These are phyloP conservation scores for Campoletis raptor DNA, from an alignment of 2,888 invertebrate species.

Conservation along the genomic window DNA sequence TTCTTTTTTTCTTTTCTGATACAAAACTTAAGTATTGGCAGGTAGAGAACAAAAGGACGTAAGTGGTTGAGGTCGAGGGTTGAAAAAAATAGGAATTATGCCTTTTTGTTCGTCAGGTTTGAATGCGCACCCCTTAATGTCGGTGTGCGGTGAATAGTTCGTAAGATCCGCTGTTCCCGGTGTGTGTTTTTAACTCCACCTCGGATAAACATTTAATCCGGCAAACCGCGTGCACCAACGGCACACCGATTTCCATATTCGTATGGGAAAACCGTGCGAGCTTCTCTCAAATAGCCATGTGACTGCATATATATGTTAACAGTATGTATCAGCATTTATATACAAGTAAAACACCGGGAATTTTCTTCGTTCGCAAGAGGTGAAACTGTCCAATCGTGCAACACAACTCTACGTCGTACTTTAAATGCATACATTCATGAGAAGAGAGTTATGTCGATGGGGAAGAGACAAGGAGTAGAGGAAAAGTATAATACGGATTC, in stretches of 20 bases:
- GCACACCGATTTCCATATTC: conserved; percentile 75
- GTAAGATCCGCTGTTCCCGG: conserved; percentile 49
- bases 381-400: conserved; percentile 55
- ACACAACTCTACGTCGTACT: conserved; percentile 21
- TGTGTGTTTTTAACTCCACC: conserved; percentile 52
- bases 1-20: neutral
- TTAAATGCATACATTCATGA: conserved; percentile 41
- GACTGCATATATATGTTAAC: neutral
- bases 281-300: conserved; percentile 47
- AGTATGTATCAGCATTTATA: conserved; percentile 10
- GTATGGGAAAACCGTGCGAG: conserved; percentile 72
- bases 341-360: conserved; percentile 23
- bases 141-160: conserved; percentile 36
- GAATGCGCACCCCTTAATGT: conserved; percentile 22
- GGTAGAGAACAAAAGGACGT: conserved; percentile 14
- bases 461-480: neutral
- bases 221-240: conserved; percentile 45
- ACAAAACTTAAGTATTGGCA: conserved; percentile 6
- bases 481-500: neutral
- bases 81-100: conserved; percentile 3
- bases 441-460: neutral
- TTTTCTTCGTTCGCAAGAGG: conserved; percentile 55
- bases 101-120: conserved; percentile 3
- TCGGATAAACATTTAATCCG: conserved; percentile 73
- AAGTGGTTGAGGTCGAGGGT: neutral